Evolutionary conservation across 2,797 vertebrate genomes (phyloP), one percentile per base, ranked within the genome.

Genomic region (Chromis chromis): DNA sequence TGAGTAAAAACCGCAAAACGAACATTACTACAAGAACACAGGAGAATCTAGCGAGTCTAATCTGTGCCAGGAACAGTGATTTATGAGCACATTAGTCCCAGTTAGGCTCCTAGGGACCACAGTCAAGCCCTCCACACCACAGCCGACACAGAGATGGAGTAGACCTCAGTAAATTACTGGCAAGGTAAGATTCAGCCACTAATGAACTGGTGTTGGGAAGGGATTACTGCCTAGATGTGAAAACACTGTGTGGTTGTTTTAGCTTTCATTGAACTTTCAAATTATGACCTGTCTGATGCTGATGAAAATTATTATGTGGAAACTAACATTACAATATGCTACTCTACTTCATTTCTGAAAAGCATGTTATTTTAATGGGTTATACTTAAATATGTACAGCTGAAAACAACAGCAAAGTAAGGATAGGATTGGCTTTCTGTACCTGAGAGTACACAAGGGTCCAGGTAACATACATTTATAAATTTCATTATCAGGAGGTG

Each of bases 51-150:
- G 73, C 56, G 39, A 76, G 62, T 82, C 68, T 80, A 87, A 88
- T 85, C 84, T 74, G 67, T 2, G 44, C 76, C 84, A 66, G 65
- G 55, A 74, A 65, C 60, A 76, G 81, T 91, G 91, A 93, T 92
- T 91, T 90, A 93, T 88, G 86, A 88, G 76, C 78, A 79, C 81
- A 90, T 89, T 90, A 92, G 78, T 75, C 59, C 68, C 70, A 87
- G 82, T 79, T 81, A 66, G 77, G 86, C 80, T 90, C 78, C 80
- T 67, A 14, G 60, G 77, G 62, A 77, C 68, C 77, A 74, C 53
- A 88, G 81, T 83, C 76, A 78, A 84, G 65, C 65, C 60, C 79
- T 74, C 58, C 60, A 60, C 64, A 84, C 71, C 62, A 69, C 44
- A 40, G 70, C 46, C 61, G 48, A 82, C 81, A 68, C 72, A 63